phyloP scores from a whole-genome alignment of 2,888 invertebrate species.

The Norana najaformis region DNA sequence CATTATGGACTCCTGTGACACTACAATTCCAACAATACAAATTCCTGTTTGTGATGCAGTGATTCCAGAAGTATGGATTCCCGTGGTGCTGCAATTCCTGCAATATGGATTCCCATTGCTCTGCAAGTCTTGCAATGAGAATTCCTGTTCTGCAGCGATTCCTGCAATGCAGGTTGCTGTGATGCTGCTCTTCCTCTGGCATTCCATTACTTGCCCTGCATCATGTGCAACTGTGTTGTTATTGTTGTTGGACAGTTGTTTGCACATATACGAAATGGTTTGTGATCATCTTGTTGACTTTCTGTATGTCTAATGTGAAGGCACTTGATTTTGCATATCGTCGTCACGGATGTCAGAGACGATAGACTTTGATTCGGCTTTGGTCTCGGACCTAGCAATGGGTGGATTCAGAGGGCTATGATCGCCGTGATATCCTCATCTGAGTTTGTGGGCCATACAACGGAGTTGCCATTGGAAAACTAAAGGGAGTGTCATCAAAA shows the following conservation, averaged over 20 bases:
- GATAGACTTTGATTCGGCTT: slow-evolving; percentile 1
- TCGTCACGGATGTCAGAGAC: neutral
- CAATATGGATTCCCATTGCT: neutral
- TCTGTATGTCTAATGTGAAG: neutral
- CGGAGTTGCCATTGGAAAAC: neutral
- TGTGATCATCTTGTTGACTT: neutral
- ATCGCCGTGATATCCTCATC: neutral
- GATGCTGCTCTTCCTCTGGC: neutral
- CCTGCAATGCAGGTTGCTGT: neutral
- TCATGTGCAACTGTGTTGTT: neutral
- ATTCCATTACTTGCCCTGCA: neutral
- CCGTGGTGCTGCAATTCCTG: neutral
- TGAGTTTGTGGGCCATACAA: neutral
- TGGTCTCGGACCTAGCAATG: neutral
- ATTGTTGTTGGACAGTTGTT: neutral
- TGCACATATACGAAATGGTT: neutral
- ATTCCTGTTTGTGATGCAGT: neutral
- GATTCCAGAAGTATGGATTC: neutral
- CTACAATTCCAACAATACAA: too few species aligned
- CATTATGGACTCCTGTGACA: neutral
- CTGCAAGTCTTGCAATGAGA: too few species aligned
- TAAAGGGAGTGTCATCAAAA: neutral
- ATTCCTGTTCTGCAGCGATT: neutral
- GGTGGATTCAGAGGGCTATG: neutral
- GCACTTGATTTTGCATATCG: neutral